These are phyloP conservation scores for Drosophila nannoptera DNA, from an alignment of 1,140 invertebrate species.

Conservation along the genomic window DNA sequence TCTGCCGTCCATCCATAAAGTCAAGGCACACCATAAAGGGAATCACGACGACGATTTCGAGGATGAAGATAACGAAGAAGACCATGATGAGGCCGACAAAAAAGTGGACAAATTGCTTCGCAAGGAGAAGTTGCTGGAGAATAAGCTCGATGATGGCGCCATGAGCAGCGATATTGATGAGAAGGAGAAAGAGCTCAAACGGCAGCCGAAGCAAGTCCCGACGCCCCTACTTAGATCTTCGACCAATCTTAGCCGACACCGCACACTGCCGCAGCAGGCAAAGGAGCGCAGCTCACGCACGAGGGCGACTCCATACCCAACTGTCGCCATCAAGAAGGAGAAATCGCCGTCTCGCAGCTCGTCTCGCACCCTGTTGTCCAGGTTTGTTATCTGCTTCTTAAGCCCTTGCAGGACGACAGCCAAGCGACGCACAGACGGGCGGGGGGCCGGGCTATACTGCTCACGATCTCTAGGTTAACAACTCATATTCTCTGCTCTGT, in stretches of 20 bases:
- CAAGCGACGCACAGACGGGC: slow-evolving; percentile 42
- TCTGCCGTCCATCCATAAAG: slow-evolving; percentile 31
- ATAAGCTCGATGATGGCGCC: neutral
- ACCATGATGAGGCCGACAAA: slow-evolving; percentile 5
- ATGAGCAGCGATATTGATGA: neutral
- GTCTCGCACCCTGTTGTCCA: slow-evolving; percentile 9
- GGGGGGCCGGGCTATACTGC: slow-evolving; percentile 7
- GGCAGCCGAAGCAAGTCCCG: neutral
- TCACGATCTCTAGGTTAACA: neutral
- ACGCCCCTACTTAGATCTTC: neutral
- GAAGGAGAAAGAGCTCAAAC: neutral
- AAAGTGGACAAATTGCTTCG: slow-evolving; percentile 9
- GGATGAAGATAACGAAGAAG: slow-evolving; percentile 5
- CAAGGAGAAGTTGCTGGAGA: slow-evolving; percentile 1
- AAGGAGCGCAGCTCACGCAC: neutral
- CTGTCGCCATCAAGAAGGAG: slow-evolving; percentile 37
- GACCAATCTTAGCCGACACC: slow-evolving; percentile 33
- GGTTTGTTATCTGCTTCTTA: slow-evolving; percentile 43
- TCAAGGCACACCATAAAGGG: slow-evolving; percentile 25
- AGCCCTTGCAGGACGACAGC: slow-evolving; percentile 42
- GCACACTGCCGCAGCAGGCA: slow-evolving; percentile 39
- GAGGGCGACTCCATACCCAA: slow-evolving; percentile 40
- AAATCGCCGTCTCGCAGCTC: slow-evolving; percentile 9
- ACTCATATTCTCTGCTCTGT: neutral
- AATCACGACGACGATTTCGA: slow-evolving; percentile 18